Base-by-base conservation (phyloP, 35 echinoderm and acorn worm genomes). In the Heliocidaris erythrogramma region DNA sequence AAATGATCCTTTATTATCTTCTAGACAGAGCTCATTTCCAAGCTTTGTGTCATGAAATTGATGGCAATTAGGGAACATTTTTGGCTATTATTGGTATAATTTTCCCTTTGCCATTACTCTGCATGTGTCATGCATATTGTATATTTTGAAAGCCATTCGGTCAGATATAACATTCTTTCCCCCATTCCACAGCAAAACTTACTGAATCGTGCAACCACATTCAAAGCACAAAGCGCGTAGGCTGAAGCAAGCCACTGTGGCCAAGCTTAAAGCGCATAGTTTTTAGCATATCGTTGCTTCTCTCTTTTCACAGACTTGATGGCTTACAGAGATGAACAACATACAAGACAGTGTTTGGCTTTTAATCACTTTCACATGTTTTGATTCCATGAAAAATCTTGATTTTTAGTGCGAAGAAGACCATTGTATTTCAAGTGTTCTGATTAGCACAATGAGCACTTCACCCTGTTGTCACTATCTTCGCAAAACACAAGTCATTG, bases 401-500 rank as follows among this genome's bases (percentile, higher is more conserved):
- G 52, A 56, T 56, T 13, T 56, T 56, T 14, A 56, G 10, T 56
- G 52, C 14, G 9, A 56, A 56, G 10, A 56, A 56, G 52, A 56
- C 9, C 52, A 56, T 14, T 56, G 10, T 2, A 56, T 56, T 56
- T 12, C 10, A 56, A 56, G 7, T 56, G 52, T 7, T 56, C 65
- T n/a, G 65, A 78, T 27, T 78, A n/a, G 7, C 52, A n/a, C 65
- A 42, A 89, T 89, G 87, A 89, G 87, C 87, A 89, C 31, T 32
- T 32, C 47, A 89, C 85, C 16, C 87, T 89, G 86, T 42, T 32
- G 31, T 35, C 47, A 32, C 9, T 89, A 16, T 47, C 31, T n/a
- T 48, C 87, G 9, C 47, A 48, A 84, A 89, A 48, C 87, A 89
- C 87, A 89, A 47, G 87, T 89, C 47, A 89, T 48, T 89, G 87